Base-by-base conservation (phyloP, 2,888 invertebrate genomes). In the Drosophila prolongata region DNA sequence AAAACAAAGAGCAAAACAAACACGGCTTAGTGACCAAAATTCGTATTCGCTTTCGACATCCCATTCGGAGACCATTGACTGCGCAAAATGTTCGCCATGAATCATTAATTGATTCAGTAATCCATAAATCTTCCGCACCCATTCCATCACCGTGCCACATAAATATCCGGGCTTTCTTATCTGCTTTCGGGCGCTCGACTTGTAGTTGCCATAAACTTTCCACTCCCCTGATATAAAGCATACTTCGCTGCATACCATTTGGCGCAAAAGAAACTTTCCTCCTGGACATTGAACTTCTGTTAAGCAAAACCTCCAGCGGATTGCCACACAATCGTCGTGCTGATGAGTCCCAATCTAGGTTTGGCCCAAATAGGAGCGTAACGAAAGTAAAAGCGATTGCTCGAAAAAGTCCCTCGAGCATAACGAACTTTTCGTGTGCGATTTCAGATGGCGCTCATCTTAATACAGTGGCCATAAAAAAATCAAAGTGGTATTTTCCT, bases 1-100 rank as follows among this genome's bases (percentile, higher is more conserved):
- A 49, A 80, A 76, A 75, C 68, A 75, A 76, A 69, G 6, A 62
- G 35, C 56, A 53, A 60, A 69, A 55, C 19, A 47, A 54, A 44
- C 13, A 42, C 50, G 54, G 61, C 65, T 57, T 57, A 70, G 50
- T 57, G 50, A 30, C 46, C 50, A 58, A 52, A 65, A 55, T 11
- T 43, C 14, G 38, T 8, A 24, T 13, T 42, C 38, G 24, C 49
- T 67, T 67, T 43, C 67, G 49, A 37, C 37, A 67, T 24, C 57
- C n/a, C 49, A 30, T 34, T 11, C 30, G 30, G 43, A n/a, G 37
- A 34, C 27, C 59, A 66, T 58, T 50, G 65, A 65, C 65, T 66
- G 54, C 40, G 46, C 50, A 62, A 62, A 70, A 70, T 47, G 43
- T 50, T 38, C 46, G 54, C 65, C 54, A 64, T 64, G 65, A 66